phyloP scores from a whole-genome alignment of 2,888 invertebrate genomes.

The Thereva nobilitata region DNA sequence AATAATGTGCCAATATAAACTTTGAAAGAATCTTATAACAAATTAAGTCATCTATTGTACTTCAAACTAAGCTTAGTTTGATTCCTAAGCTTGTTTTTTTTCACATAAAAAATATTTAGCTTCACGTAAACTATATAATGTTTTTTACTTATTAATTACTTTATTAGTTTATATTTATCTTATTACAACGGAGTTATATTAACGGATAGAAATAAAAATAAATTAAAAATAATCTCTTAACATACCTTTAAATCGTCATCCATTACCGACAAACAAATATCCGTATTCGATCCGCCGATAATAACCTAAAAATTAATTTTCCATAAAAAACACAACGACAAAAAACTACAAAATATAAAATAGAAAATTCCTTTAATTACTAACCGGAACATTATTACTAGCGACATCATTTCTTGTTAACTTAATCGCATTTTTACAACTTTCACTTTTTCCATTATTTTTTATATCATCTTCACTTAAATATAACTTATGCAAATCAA shows the following conservation, averaged over 20 bases:
- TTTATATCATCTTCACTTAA: conserved; percentile 1
- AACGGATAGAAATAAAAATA: no score
- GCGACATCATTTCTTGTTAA: not conserved
- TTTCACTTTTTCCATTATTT: not conserved
- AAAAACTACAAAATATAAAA: conserved; percentile 19
- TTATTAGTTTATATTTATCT: no score
- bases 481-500: conserved; percentile 58
- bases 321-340: no score
- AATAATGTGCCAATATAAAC: no score
- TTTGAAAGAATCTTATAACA: no score
- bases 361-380: conserved; percentile 36
- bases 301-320: conserved; percentile 62
- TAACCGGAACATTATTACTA: conserved; percentile 38
- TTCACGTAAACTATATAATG: no score
- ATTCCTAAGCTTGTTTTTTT: no score
- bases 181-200: no score
- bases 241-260: conserved; percentile 71
- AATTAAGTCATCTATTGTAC: no score
- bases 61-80: no score
- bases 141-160: no score
- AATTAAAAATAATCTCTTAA: conserved; percentile 43
- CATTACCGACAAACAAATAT: conserved; percentile 68
- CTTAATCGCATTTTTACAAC: not conserved
- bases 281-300: conserved; percentile 79
- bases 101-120: no score